phyloP scores from a whole-genome alignment of 2,113 vertebrate genomes.

The Rutilus rutilus region DNA sequence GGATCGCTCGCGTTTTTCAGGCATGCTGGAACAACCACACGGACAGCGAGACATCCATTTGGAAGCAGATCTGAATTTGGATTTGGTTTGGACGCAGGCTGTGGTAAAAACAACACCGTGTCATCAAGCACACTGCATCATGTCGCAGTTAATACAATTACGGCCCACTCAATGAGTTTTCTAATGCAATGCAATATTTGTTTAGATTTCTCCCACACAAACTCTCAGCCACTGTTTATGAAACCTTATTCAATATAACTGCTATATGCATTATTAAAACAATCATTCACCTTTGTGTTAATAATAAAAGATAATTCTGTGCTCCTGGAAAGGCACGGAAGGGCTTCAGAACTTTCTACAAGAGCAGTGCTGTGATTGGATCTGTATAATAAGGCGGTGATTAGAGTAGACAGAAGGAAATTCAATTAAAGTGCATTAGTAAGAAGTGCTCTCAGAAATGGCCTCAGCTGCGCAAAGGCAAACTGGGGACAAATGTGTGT shows the following conservation, averaged over 20 bases:
- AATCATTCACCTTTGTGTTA: constrained; percentile 34
- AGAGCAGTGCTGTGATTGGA: not conserved
- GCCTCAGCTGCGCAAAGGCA: constrained; percentile 16
- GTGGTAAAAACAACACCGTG: constrained; percentile 47
- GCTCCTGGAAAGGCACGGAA: constrained; percentile 3
- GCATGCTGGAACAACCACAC: not conserved
- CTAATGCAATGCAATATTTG: constrained; percentile 24
- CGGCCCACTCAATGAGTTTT: constrained; percentile 6
- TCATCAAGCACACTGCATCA: constrained; percentile 25
- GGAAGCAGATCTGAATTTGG: constrained; percentile 6
- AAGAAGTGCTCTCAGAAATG: constrained; percentile 20
- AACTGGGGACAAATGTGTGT: constrained; percentile 1
- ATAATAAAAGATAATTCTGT: constrained; percentile 5
- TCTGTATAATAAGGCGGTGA: constrained; percentile 2
- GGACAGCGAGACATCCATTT: not conserved
- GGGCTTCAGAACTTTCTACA: not conserved
- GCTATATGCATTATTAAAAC: constrained; percentile 32
- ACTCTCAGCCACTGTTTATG: constrained; percentile 22
- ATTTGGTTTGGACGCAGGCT: not conserved
- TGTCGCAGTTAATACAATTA: constrained; percentile 36
- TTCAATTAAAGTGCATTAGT: constrained; percentile 34
- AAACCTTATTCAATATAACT: constrained; percentile 6
- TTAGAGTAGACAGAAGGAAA: constrained; percentile 24
- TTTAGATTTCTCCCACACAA: constrained; percentile 31
- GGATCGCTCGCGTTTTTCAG: constrained; percentile 4